phyloP scores from a whole-genome alignment of 2,113 vertebrate genomes.

The Pardalotus punctatus region DNA sequence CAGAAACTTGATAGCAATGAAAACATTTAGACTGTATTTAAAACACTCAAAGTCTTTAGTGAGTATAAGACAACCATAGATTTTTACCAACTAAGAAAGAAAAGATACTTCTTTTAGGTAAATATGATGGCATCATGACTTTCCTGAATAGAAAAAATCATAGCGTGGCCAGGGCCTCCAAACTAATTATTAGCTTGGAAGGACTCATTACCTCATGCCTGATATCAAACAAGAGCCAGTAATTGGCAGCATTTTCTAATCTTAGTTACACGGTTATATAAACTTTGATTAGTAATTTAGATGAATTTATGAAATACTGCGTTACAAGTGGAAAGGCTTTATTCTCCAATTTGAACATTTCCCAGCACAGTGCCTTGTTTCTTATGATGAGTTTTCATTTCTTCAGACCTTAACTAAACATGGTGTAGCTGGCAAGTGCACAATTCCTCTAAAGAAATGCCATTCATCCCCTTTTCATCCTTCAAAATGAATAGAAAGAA shows the following conservation, averaged over 20 bases:
- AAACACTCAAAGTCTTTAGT: neutral
- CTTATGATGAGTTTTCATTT: neutral
- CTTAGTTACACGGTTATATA: neutral
- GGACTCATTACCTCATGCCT: neutral
- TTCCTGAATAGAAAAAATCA: neutral
- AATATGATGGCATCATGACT: neutral
- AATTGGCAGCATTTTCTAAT: conserved; percentile 7
- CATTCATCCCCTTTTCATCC: neutral
- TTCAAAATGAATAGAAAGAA: neutral
- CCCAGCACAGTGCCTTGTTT: neutral
- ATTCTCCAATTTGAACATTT: neutral
- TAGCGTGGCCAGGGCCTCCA: neutral
- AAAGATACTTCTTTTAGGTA: neutral
- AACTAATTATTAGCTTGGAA: neutral
- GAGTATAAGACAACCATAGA: neutral
- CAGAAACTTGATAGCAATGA: neutral
- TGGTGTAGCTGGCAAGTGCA: rapidly evolving
- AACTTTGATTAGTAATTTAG: neutral
- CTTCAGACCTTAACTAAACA: neutral
- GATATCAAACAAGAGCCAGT: neutral
- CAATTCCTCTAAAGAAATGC: neutral
- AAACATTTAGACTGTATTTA: neutral
- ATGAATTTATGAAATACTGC: neutral
- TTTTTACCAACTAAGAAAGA: neutral
- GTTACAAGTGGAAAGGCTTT: neutral